Conservation (phyloP, 2,797 vertebrate species). For the Rhincodon typus region DNA sequence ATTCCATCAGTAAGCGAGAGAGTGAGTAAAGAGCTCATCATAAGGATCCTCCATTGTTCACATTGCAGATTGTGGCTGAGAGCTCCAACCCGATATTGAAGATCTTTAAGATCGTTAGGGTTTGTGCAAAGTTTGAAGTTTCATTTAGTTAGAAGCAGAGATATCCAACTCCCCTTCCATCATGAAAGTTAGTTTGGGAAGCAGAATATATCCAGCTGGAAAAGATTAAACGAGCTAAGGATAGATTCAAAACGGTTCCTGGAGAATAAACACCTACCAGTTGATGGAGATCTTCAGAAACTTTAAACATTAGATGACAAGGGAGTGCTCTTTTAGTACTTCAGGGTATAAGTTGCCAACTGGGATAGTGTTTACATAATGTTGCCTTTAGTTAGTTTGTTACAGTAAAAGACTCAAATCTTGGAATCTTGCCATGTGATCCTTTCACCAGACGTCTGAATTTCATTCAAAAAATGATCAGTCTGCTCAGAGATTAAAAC, state of each 20-base stretch:
- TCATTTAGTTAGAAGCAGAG: neutral
- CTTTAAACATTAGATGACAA: neutral
- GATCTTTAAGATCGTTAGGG: neutral
- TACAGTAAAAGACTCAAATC: neutral
- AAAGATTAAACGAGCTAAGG: neutral
- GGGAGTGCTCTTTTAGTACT: neutral
- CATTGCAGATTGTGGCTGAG: neutral
- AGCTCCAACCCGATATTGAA: neutral
- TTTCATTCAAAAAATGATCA: neutral
- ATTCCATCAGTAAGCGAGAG: too few species aligned
- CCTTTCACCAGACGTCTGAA: neutral
- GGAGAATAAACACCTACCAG: neutral
- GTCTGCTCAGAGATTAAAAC: neutral
- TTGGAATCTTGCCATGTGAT: neutral
- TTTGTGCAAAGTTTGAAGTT: too few species aligned
- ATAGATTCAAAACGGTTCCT: neutral
- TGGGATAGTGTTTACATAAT: neutral
- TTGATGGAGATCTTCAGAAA: neutral
- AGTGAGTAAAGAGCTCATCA: too few species aligned
- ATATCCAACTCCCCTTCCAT: neutral
- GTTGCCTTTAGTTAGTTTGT: neutral
- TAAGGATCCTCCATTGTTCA: neutral
- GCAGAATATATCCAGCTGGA: neutral
- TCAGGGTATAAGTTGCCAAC: neutral
- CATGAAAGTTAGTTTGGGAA: neutral